Conservation (phyloP, 1,140 invertebrate genomes). For the Laupala kohalensis region DNA sequence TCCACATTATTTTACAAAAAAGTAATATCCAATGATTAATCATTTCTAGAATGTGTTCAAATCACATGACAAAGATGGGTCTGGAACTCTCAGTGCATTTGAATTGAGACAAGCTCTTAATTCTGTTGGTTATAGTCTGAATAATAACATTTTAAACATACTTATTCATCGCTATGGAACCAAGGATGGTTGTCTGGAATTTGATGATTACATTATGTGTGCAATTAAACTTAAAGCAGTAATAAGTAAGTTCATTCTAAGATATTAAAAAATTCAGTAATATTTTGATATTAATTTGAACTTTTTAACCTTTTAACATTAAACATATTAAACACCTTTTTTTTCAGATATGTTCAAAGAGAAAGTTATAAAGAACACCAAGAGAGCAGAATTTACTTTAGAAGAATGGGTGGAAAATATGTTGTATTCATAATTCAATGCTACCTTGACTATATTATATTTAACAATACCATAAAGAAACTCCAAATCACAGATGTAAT, state of each 20-base stretch:
- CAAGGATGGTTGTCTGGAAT: slow-evolving; percentile 67
- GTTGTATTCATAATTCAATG: slow-evolving; percentile 61
- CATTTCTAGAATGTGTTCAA: slow-evolving; percentile 73
- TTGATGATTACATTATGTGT: slow-evolving; percentile 93
- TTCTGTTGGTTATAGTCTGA: slow-evolving; percentile 78
- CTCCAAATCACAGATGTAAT: no score
- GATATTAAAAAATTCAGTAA: no score
- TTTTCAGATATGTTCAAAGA: slow-evolving; percentile 65
- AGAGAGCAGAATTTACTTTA: slow-evolving; percentile 62
- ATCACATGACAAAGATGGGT: slow-evolving; percentile 68
- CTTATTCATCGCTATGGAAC: slow-evolving; percentile 82
- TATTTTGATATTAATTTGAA: no score
- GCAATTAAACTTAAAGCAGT: slow-evolving; percentile 84
- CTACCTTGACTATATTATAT: no score
- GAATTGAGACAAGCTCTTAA: slow-evolving; percentile 74
- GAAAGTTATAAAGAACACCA: slow-evolving; percentile 51
- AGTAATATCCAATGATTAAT: no score
- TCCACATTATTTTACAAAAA: no score
- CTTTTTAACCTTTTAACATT: not conserved
- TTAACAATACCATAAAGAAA: no score
- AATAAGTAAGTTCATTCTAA: slow-evolving; percentile 77
- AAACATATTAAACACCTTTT: slow-evolving; percentile 1
- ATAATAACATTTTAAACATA: slow-evolving; percentile 77
- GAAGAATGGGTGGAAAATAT: slow-evolving; percentile 81
- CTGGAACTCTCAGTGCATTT: slow-evolving; percentile 68